phyloP scores from a whole-genome alignment of 2,797 vertebrate species.

The Syngnathus rostellatus region DNA sequence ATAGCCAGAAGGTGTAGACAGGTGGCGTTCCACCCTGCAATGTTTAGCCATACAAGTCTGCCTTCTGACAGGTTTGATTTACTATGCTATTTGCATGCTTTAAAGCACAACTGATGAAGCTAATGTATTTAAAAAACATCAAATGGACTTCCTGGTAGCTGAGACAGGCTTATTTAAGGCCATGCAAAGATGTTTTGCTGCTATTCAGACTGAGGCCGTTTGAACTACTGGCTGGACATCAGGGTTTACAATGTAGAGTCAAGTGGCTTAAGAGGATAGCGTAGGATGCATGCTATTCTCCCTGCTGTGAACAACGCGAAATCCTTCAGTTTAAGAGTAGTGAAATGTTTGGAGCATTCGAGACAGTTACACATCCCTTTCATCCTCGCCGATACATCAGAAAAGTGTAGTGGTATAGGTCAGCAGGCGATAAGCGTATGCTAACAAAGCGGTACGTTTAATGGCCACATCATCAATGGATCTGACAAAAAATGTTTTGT shows the following conservation, averaged over 20 bases:
- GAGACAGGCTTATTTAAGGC: slow-evolving; percentile 18
- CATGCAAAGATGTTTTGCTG: slow-evolving; percentile 16
- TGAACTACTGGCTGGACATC: slow-evolving; percentile 19
- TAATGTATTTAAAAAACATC: slow-evolving; percentile 33
- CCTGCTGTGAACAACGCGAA: slow-evolving; percentile 59
- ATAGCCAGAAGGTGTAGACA: slow-evolving; percentile 58
- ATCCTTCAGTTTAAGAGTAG: slow-evolving; percentile 64
- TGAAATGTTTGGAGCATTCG: slow-evolving; percentile 60
- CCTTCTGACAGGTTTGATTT: slow-evolving; percentile 67
- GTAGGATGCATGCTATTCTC: slow-evolving; percentile 43
- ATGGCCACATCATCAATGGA: slow-evolving; percentile 51
- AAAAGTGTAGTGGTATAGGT: slow-evolving; percentile 38
- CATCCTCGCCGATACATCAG: slow-evolving; percentile 56
- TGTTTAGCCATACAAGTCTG: slow-evolving; percentile 62
- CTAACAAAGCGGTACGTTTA: slow-evolving; percentile 52
- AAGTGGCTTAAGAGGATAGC: slow-evolving; percentile 40
- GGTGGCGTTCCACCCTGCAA: slow-evolving; percentile 65
- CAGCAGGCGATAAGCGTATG: slow-evolving; percentile 60
- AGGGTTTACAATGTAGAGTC: slow-evolving; percentile 44
- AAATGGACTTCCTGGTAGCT: slow-evolving; percentile 20
- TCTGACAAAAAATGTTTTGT: slow-evolving; percentile 34
- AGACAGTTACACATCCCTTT: slow-evolving; percentile 60
- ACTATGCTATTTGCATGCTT: slow-evolving; percentile 49
- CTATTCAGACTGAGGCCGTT: slow-evolving; percentile 21
- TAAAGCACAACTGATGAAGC: slow-evolving; percentile 46